Conservation (phyloP, 30 jellyfish, hydroid and myxozoan genomes). For the Aurelia sp. region DNA sequence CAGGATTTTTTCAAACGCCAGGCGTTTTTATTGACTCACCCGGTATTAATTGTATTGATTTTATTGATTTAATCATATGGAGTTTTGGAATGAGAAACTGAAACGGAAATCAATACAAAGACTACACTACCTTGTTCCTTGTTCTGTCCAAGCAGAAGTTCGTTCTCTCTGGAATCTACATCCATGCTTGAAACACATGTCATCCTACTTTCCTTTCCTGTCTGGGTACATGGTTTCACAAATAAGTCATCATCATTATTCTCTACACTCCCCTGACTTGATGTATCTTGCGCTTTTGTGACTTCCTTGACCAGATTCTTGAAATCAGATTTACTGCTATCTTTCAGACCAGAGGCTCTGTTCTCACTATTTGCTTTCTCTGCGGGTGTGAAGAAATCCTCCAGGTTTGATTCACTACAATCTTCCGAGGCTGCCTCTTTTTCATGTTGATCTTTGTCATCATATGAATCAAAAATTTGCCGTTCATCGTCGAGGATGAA, state of each 20-base stretch:
- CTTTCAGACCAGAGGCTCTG: background rate
- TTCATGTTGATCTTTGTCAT: conserved; percentile 1
- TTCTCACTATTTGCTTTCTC: conserved; percentile 2
- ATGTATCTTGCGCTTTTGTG: background rate
- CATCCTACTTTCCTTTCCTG: background rate
- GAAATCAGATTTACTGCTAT: conserved; percentile 8
- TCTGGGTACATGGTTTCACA: background rate
- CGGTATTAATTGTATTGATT: too few relatives aligned
- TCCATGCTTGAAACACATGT: background rate
- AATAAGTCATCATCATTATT: conserved; percentile 13
- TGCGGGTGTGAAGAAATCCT: background rate
- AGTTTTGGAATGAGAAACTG: too few relatives aligned
- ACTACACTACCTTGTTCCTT: too few relatives aligned
- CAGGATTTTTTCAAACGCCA: too few relatives aligned
- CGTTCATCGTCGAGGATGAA: conserved; percentile 22
- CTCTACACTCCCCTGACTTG: background rate
- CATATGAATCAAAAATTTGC: conserved; percentile 48
- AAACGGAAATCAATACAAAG: too few relatives aligned
- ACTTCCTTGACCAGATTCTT: conserved; percentile 7
- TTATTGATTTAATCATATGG: too few relatives aligned
- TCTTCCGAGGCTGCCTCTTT: background rate
- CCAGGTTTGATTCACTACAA: background rate
- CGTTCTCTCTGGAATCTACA: background rate
- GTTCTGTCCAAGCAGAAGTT: background rate
- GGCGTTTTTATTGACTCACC: too few relatives aligned